Base-by-base conservation (phyloP, 2,888 invertebrate genomes). In the Chrysolina americana region DNA sequence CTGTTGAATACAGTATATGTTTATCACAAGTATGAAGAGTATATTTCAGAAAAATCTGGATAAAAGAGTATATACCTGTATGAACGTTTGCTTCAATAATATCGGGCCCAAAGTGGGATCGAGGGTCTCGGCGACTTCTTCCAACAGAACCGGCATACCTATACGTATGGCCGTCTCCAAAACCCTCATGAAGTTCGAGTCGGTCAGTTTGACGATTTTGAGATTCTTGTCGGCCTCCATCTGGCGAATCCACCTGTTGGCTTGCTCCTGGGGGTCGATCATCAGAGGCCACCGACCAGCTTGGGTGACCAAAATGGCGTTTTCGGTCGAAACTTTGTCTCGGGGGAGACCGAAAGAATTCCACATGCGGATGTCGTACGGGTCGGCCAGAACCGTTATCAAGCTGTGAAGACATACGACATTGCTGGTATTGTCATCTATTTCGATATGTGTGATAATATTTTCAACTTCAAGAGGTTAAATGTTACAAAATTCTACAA, bases 241-340 rank as follows among this genome's bases (percentile, higher is more conserved):
- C 85, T 95, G 95, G 75, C 94, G 93, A 70, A 98, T 94, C 97
- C 97, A 98, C 74, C 95, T 92, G 88, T 96, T 97, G 0, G 97
- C 97, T 92, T 98, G 97, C 85, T 97, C 97, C 86, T 98, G 97
- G 0, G 98, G 98, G 88, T 98, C 98, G 76, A 98, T 96, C 92
- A 97, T 96, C 19, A 98, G 90, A 0, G 98, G 96, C 96, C 96
- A 96, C 15, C 95, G 90, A 9, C 94, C 92, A 3, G 93, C 95
- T 83, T 91, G 92, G 17, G 94, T 96, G 63, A 97, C 96, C 81
- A 98, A 91, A 77, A 98, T 94, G 10, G 96, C 98, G 87, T 98
- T 98, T 87, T 98, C 97, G 2, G 96, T 95, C 11, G 97, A 97
- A 71, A 97, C 93, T 44, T 91, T 89, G 87, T 98, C 98, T 77